Evolutionary conservation across 2,797 vertebrate genomes (phyloP).

Genomic region (Myotis pilosus): DNA sequence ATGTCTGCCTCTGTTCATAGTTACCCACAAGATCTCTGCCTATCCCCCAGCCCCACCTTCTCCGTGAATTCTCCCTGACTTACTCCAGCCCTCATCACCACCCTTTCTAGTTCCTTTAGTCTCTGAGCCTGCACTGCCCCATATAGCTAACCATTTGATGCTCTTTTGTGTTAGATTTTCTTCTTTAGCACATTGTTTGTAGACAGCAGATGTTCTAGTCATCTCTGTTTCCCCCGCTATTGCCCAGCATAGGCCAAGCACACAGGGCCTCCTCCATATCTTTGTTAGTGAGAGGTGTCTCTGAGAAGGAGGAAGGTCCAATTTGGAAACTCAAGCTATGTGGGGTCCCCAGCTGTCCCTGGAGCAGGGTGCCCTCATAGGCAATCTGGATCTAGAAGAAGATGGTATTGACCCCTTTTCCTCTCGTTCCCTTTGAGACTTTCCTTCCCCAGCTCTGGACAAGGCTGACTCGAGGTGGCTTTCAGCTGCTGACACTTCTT

Average conservation of each 20-base stretch:
- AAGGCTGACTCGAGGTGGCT: neutral
- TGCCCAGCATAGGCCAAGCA: neutral
- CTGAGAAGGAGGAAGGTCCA: neutral
- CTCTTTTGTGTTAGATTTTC: neutral
- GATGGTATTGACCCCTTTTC: neutral
- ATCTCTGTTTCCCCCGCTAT: neutral
- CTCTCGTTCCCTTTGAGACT: neutral
- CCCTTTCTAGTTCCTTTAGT: neutral
- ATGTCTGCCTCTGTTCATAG: neutral
- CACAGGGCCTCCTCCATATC: neutral
- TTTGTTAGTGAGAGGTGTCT: neutral
- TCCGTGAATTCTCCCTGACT: neutral
- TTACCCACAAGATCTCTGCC: neutral
- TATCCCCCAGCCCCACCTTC: neutral
- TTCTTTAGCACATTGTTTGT: neutral
- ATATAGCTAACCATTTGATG: neutral
- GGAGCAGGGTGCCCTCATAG: neutral
- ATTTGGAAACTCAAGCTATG: neutral
- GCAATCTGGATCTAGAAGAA: neutral
- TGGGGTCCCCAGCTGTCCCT: neutral
- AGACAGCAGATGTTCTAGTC: neutral
- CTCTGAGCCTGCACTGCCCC: neutral
- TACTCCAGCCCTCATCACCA: neutral
- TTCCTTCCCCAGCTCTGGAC: neutral
- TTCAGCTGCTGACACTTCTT: conserved; percentile 54